A percentile compares a stretch with the other conserved stretches of the same genome.
Conservation (phyloP, 2,888 invertebrate species). For the Sarcophaga subvicina region DNA sequence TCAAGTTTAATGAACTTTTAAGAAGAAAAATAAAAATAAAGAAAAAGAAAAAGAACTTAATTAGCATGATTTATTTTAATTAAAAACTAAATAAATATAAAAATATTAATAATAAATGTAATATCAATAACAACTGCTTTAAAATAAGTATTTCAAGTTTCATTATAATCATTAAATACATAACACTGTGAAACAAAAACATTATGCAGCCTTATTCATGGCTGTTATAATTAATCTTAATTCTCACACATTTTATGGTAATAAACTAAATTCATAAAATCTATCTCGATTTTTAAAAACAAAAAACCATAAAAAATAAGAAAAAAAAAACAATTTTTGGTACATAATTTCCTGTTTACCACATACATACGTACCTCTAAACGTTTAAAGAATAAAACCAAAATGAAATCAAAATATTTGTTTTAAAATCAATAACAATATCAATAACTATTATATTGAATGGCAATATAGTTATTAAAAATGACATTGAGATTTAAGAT, state of each 20-base stretch:
- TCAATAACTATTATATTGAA: conserved; percentile 2
- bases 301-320: background rate
- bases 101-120: background rate
- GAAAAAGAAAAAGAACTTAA: background rate
- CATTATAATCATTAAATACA: conserved; percentile 18
- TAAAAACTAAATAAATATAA: background rate
- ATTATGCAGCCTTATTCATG: background rate
- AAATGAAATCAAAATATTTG: conserved; percentile 3
- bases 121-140: background rate
- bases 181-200: no score
- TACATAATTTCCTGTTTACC: conserved; percentile 32
- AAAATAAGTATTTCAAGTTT: conserved; percentile 22
- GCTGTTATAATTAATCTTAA: conserved; percentile 26
- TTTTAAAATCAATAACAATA: conserved; percentile 29
- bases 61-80: background rate
- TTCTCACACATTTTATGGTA: conserved; percentile 13
- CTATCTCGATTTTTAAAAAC: background rate
- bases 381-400: background rate
- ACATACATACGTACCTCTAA: background rate
- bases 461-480: conserved; percentile 34
- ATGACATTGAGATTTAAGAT: conserved; percentile 31
- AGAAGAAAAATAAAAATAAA: background rate
- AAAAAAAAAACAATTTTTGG: background rate
- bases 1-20: conserved; percentile 54
- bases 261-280: background rate